A percentile compares a stretch with the other conserved stretches of the same genome.
These are phyloP conservation scores for Characodon lateralis DNA, from an alignment of 2,797 vertebrate species.

Conservation along the genomic window DNA sequence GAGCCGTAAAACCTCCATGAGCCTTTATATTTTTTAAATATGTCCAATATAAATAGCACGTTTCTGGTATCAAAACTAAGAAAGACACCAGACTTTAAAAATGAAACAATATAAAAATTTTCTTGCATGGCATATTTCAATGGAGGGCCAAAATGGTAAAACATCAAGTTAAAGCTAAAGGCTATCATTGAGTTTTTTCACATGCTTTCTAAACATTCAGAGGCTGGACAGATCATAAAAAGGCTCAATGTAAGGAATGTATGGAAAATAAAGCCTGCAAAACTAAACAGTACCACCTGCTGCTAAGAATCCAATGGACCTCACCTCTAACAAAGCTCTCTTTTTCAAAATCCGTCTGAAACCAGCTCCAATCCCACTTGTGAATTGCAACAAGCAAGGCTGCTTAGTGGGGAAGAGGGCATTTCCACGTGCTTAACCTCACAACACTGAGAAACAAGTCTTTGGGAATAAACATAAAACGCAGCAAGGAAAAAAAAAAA, in stretches of 20 bases:
- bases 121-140: neutral
- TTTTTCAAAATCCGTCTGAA: constrained; percentile 29
- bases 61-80: neutral
- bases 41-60: neutral
- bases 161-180: too few relatives aligned
- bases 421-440: constrained; percentile 25
- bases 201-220: neutral
- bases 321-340: constrained; percentile 41
- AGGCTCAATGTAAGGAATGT: constrained; percentile 6
- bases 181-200: too few relatives aligned
- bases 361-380: constrained; percentile 42
- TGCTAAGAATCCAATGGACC: constrained; percentile 23
- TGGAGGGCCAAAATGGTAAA: too few relatives aligned
- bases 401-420: constrained; percentile 23
- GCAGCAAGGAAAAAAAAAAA: neutral
- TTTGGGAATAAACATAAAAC: constrained; percentile 9
- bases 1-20: neutral
- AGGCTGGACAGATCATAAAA: neutral
- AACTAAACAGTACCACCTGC: constrained; percentile 24
- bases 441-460: constrained; percentile 15
- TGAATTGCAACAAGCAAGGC: constrained; percentile 23
- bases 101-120: neutral
- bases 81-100: neutral
- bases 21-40: neutral
- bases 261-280: neutral